Evolutionary conservation across 2,888 invertebrate species (phyloP), one percentile per base, ranked within the genome.

Genomic region (Campoletis raptor): DNA sequence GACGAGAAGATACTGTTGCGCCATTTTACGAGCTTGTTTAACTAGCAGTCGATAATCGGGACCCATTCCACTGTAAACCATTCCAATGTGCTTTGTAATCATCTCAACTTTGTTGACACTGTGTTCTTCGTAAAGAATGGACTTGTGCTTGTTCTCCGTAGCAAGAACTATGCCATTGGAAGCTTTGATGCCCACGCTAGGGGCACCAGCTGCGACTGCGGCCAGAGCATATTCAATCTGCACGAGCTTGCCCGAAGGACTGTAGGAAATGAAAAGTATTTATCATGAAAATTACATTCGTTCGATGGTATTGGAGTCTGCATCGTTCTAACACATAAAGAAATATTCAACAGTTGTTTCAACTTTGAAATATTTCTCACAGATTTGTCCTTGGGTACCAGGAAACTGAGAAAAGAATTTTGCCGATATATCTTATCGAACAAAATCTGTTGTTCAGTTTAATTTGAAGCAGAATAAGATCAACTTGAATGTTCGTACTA

Each of bases 161-260:
- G 99, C 99, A 90, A 99, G 96, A 24, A 99, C 99, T 10, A 99
- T 98, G 37, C 99, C 99, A 96, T 99, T 99, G 48, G 97, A 97
- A 10, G 99, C 99, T 97, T 99, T 99, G 84, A 99, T 99, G 61
- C 99, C 99, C 89, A 99, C 99, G 84, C 99, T 99, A 4, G 99
- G 99, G 5, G 99, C 99, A 86, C 99, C 99, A 88, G 99, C 98
- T 85, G 99, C 98, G 40, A 99, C 99, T 45, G 99, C 99, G 81
- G 99, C 99, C 94, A 99, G 95, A 5, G 99, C 99, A 97, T 99
- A 99, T 95, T 99, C 99, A 91, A 99, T 99, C 95, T 99, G 99
- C 81, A 99, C 99, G 92, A 99, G 95, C 95, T 99, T 99, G 89
- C 99, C 99, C 37, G 99, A 99, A 24, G 99, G 99, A 94, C 99